Evolutionary conservation across 1,140 invertebrate species (phyloP).

Genomic region (Ips typographus): DNA sequence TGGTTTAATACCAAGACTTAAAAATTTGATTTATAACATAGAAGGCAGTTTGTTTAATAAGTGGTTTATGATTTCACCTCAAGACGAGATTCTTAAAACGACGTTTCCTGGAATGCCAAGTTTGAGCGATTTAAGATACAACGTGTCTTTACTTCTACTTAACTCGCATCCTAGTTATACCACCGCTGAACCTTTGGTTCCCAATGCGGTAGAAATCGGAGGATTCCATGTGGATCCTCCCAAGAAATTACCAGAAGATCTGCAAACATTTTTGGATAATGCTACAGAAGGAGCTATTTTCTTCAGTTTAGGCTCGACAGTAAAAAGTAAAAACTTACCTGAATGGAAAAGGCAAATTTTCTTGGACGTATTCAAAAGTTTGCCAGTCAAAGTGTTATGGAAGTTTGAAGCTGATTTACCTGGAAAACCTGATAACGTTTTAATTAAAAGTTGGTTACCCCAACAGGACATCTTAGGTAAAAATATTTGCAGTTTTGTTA

Average conservation of each 20-base stretch:
- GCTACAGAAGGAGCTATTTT: slow-evolving; percentile 62
- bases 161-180: slow-evolving; percentile 61
- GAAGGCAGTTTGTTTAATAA: too few species aligned
- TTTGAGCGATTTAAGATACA: slow-evolving; percentile 20
- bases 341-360: slow-evolving; percentile 49
- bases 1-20: too few species aligned
- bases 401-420: slow-evolving; percentile 56
- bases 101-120: too few species aligned
- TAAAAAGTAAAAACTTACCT: slow-evolving; percentile 52
- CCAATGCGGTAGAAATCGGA: slow-evolving; percentile 58
- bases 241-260: slow-evolving; percentile 53
- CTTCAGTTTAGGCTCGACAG: slow-evolving; percentile 58
- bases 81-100: too few species aligned
- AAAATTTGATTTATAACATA: too few species aligned
- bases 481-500: background rate
- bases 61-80: too few species aligned
- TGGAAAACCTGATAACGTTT: slow-evolving; percentile 53
- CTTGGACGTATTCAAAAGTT: slow-evolving; percentile 52
- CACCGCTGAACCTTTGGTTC: slow-evolving; percentile 56
- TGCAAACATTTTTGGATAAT: slow-evolving; percentile 59
- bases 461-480: slow-evolving; percentile 63
- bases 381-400: slow-evolving; percentile 58
- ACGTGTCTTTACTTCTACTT: slow-evolving; percentile 57
- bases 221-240: slow-evolving; percentile 54
- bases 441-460: slow-evolving; percentile 57